Conservation (phyloP, 2,888 invertebrate genomes). For the Sturmia bella region DNA sequence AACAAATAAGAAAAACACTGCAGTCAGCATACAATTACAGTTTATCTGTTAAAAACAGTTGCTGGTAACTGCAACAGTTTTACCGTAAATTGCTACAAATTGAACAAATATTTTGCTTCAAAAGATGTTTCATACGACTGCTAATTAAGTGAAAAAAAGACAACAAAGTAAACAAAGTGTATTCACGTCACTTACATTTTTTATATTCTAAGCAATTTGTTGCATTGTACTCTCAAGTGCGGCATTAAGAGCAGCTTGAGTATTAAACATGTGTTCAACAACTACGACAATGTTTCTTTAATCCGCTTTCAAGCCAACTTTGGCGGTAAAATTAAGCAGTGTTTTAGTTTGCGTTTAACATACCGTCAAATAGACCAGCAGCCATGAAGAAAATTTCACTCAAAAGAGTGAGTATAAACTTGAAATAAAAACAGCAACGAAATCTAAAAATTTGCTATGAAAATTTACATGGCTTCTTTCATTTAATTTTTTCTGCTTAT, state of each 20-base stretch:
- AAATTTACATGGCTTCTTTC: no score
- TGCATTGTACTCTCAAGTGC: conserved; percentile 30
- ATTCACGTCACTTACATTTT: conserved; percentile 1
- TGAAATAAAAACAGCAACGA: not conserved
- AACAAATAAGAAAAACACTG: not conserved
- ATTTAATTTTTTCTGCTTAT: no score
- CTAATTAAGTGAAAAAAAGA: no score
- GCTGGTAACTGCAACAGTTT: not conserved
- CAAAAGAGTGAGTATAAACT: not conserved
- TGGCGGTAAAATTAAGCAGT: conserved; percentile 5
- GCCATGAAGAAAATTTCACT: not conserved
- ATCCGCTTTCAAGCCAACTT: conserved; percentile 28
- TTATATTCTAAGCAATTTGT: conserved; percentile 20
- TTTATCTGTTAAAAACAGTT: no score
- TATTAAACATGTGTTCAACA: conserved; percentile 23
- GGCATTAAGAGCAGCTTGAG: conserved; percentile 26
- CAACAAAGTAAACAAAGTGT: not conserved
- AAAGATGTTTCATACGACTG: no score
- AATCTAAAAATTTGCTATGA: no score
- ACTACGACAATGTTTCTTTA: conserved; percentile 34
- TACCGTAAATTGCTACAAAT: not conserved
- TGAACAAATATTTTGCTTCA: not conserved
- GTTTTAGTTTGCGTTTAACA: conserved; percentile 14
- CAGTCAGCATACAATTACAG: no score
- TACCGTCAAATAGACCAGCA: not conserved